phyloP scores from a whole-genome alignment of 92 coral and sea anemone species.

The Virgularia gustaviana region DNA sequence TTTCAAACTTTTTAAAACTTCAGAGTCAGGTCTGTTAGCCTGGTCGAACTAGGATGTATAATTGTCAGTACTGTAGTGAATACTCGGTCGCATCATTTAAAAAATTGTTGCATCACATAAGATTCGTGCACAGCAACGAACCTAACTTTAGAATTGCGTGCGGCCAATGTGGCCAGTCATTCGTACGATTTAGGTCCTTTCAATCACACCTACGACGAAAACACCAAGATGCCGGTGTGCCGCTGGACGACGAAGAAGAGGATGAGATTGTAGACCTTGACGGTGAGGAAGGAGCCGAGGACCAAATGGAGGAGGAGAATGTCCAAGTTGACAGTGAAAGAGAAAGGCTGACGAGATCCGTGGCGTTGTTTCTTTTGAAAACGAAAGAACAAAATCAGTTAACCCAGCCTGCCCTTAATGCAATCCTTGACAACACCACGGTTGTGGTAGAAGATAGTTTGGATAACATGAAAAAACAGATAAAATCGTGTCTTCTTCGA shows the following conservation, averaged over 20 bases:
- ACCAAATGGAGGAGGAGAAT: no score
- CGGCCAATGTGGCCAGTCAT: constrained; percentile 28
- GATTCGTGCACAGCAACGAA: constrained; percentile 46
- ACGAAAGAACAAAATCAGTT: constrained; percentile 62
- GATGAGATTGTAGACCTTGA: not conserved
- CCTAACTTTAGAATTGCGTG: constrained; percentile 39
- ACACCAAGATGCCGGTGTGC: not conserved
- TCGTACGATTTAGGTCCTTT: constrained; percentile 25
- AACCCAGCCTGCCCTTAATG: constrained; percentile 42
- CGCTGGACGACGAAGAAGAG: constrained; percentile 22
- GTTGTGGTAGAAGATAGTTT: constrained; percentile 43
- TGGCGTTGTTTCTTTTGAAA: constrained; percentile 62
- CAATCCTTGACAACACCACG: constrained; percentile 48
- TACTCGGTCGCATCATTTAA: constrained; percentile 23
- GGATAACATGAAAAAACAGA: constrained; percentile 34
- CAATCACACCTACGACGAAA: constrained; percentile 14
- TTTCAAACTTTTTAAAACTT: no score
- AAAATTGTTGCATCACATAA: constrained; percentile 36
- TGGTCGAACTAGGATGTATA: no score
- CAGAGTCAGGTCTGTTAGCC: no score
- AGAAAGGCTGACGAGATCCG: constrained; percentile 43
- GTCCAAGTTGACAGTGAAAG: constrained; percentile 18
- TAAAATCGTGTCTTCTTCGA: constrained; percentile 33
- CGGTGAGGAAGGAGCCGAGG: constrained; percentile 34
- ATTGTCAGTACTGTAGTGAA: constrained; percentile 32